Percentiles rank a stretch among this genome's conserved stretches.
Conservation (phyloP, 2,797 vertebrate species). For the Enteromius afrohamiltoni region DNA sequence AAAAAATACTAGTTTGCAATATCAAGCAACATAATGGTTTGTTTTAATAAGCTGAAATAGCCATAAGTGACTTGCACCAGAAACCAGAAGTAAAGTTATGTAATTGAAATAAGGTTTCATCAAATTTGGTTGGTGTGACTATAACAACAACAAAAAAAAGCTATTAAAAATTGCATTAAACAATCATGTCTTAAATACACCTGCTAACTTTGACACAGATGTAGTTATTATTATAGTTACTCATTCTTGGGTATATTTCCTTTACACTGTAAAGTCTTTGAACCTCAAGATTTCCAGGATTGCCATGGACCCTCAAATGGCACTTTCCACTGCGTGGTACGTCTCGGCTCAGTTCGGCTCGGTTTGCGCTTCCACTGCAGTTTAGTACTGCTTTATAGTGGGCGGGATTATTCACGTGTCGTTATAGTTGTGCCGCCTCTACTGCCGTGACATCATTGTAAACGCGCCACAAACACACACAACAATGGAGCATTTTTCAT, state of each 20-base stretch:
- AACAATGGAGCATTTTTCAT: too few relatives aligned
- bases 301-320: not conserved
- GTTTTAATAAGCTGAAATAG: not conserved
- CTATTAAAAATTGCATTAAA: not conserved
- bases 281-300: not conserved
- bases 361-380: too few relatives aligned
- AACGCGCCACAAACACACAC: too few relatives aligned
- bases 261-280: not conserved
- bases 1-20: not conserved
- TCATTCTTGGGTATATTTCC: not conserved
- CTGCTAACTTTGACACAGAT: not conserved
- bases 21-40: not conserved
- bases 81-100: not conserved
- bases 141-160: not conserved
- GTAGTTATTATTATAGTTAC: not conserved
- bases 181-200: not conserved
- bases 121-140: not conserved
- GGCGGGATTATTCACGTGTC: too few relatives aligned
- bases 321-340: too few relatives aligned
- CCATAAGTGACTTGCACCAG: not conserved
- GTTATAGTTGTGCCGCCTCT: too few relatives aligned
- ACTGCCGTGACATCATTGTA: too few relatives aligned
- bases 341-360: too few relatives aligned
- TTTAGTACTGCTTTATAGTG: too few relatives aligned
- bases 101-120: not conserved